Evolutionary conservation across 2,113 vertebrate genomes (phyloP), one percentile per base, ranked within the genome.

Genomic region (Caracal caracal): DNA sequence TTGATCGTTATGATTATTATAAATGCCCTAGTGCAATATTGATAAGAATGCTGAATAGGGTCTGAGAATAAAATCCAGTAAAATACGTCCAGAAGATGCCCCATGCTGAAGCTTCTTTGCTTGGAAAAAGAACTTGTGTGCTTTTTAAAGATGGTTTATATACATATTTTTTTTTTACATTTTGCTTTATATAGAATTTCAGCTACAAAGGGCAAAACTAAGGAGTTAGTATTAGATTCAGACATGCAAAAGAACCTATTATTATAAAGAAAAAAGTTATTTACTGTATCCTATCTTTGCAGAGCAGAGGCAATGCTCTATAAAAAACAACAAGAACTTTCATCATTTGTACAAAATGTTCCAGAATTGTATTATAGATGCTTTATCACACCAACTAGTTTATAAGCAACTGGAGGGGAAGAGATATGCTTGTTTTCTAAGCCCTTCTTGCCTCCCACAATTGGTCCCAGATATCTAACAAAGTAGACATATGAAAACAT

Each of bases 381-480:
- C 28, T 84, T 93, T 96, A 86, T 93, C 81, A 70, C 24, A 17
- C 16, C 22, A 75, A 96, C 33, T 87, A 78, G 28, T 95, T 96
- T 90, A 84, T 75, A 95, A 97, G 75, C 93, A 92, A 83, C 61
- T 92, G 80, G 73, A 84, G 17, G 17, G 43, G 28, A 75, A 90
- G 61, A 96, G 96, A 96, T 98, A 95, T 11, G 33, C 9, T 95
- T 98, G 90, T 96, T 56, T 88, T 63, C 79, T 86, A 88, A 91
- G 26, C 9, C n/a, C 10, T 63, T 93, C 24, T 91, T 11, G 0
- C 47, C 16, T 93, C 15, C 71, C 37, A 51, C 59, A 85, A 20
- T 61, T 30, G 19, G 17, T 22, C 12, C 63, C 6, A 49, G 93
- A 68, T 95, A 83, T 33, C 24, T 95, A 90, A 87, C 59, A 90